These are phyloP conservation scores for Drosophila carrolli DNA, from an alignment of 1,140 invertebrate genomes.

Conservation along the genomic window DNA sequence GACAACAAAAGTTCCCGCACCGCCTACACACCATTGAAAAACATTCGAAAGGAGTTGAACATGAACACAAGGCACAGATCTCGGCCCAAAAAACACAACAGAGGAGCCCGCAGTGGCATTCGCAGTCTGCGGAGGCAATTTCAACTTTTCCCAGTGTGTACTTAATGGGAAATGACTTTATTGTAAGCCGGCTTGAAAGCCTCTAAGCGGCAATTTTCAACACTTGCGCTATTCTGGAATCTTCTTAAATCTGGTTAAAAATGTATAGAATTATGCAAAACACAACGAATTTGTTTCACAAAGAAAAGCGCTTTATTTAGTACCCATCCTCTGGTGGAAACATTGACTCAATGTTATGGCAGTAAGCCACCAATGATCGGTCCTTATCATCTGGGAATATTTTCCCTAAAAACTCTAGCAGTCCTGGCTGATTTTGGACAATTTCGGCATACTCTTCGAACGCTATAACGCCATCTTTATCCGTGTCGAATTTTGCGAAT, in stretches of 20 bases:
- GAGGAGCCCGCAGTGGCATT: slow-evolving; percentile 43
- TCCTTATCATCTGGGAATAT: slow-evolving; percentile 88
- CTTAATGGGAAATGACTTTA: slow-evolving; percentile 79
- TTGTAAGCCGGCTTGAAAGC: slow-evolving; percentile 41
- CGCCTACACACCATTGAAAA: slow-evolving; percentile 9
- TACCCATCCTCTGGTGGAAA: slow-evolving; percentile 29
- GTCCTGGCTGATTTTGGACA: slow-evolving; percentile 88
- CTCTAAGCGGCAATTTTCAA: slow-evolving; percentile 63
- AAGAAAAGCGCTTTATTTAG: slow-evolving; percentile 6
- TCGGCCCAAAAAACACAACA: slow-evolving; percentile 27
- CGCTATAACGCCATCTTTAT: slow-evolving; percentile 92
- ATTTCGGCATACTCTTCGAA: slow-evolving; percentile 89
- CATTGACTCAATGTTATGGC: slow-evolving; percentile 46
- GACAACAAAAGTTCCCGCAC: slow-evolving; percentile 52
- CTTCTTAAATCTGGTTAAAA: not conserved
- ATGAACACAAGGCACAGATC: slow-evolving; percentile 52
- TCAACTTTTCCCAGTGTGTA: slow-evolving; percentile 70
- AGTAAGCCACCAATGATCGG: slow-evolving; percentile 60
- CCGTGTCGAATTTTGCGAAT: slow-evolving; percentile 91
- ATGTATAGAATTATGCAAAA: slow-evolving; percentile 5
- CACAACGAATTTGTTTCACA: not conserved
- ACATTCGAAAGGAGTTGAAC: slow-evolving; percentile 26
- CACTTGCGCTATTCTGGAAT: slow-evolving; percentile 64
- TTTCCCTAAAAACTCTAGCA: slow-evolving; percentile 92
- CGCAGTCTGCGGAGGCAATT: slow-evolving; percentile 64